Conservation (phyloP, 2,113 vertebrate species). For the Chascanopsetta lugubris region DNA sequence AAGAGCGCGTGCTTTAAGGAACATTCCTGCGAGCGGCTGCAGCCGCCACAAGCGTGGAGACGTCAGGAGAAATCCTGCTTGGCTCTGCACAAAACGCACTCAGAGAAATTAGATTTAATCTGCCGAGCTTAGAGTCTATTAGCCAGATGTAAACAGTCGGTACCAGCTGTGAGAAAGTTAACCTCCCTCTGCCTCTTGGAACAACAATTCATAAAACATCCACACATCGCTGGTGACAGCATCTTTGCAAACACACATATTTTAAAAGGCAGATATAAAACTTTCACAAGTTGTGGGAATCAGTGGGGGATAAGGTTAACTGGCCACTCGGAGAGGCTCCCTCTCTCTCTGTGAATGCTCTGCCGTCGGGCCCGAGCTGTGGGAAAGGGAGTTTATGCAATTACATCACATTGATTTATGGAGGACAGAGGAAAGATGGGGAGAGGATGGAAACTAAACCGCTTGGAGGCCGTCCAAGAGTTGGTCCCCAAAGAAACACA, state of each 20-base stretch:
- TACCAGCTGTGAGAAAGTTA: conserved; percentile 65
- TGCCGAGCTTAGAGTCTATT: conserved; percentile 62
- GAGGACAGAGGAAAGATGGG: conserved; percentile 66
- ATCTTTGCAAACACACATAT: conserved; percentile 37
- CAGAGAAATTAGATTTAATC: conserved; percentile 75
- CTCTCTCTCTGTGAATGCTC: conserved; percentile 59
- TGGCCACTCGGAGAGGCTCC: conserved; percentile 64
- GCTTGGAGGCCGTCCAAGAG: conserved; percentile 75
- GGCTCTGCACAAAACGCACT: conserved; percentile 75
- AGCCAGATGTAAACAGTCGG: conserved; percentile 66
- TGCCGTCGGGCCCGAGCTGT: conserved; percentile 63
- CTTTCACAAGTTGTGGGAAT: conserved; percentile 59
- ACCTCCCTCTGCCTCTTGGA: conserved; percentile 39
- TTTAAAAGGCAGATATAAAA: conserved; percentile 42
- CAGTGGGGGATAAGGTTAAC: conserved; percentile 54
- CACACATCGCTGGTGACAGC: conserved; percentile 28
- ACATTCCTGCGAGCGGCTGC: conserved; percentile 61
- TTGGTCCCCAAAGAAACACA: conserved; percentile 75
- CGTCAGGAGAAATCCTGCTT: conserved; percentile 68
- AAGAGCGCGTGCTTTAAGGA: conserved; percentile 57
- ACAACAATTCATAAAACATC: conserved; percentile 52
- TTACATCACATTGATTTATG: conserved; percentile 83
- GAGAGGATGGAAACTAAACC: conserved; percentile 77
- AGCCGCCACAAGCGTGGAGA: conserved; percentile 56
- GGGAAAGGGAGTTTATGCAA: conserved; percentile 80